Evolutionary conservation across 2,888 invertebrate genomes (phyloP), one percentile per base, ranked within the genome.

Genomic region (Trilocha varians): DNA sequence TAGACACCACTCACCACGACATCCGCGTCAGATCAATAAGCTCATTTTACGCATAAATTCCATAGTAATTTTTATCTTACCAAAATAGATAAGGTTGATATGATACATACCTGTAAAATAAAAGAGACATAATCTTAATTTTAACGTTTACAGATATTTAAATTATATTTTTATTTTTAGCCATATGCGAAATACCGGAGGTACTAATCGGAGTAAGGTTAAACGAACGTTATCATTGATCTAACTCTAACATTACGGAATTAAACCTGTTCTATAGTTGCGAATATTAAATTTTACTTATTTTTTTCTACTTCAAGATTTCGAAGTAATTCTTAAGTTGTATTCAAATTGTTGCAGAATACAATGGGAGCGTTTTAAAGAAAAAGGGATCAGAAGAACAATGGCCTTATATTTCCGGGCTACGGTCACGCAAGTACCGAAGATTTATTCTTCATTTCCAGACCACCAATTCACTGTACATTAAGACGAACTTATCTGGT

Each of bases 371-470:
- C n/a, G n/a, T n/a, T n/a, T n/a, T n/a, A n/a, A n/a, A n/a, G n/a
- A n/a, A 76, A 77, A 78, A 70, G 64, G 50, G 58, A 67, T 59
- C 55, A 55, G 62, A 55, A 53, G 60, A 53, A 79, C 78, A 80
- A 79, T 78, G 71, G 68, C 64, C 68, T 67, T 70, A 70, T 63
- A 67, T 77, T 77, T 79, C 79, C 76, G 73, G 71, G 55, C 63
- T 39, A 56, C 62, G 62, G 60, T 61, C 63, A 64, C 55, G 52
- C 41, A 50, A 59, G 63, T 65, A 59, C 58, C 58, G 66, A 65
- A 61, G 61, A 68, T 60, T 64, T 63, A 65, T 50, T 55, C 53
- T 53, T 42, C 36, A 37, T 47, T 55, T 57, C 46, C 49, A 60
- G 52, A 47, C 59, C 52, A 52, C 64, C 64, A 57, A 63, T 59